A percentile compares a stretch with the other conserved stretches of the same genome.
Evolutionary conservation across 2,797 vertebrate genomes (phyloP).

Genomic region (Myripristis jacobus): DNA sequence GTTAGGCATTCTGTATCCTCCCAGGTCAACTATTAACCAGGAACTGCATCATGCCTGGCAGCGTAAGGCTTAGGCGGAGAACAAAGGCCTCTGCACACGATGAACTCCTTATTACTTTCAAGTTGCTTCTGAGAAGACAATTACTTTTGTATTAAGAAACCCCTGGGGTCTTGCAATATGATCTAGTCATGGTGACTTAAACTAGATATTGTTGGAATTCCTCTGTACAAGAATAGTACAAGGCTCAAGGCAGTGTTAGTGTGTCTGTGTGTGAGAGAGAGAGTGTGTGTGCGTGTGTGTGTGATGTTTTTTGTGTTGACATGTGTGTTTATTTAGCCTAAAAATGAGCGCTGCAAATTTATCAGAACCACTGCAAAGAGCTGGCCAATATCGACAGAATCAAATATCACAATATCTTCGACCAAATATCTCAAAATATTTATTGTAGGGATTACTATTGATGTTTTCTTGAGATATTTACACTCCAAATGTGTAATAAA

Average conservation of each 20-base stretch:
- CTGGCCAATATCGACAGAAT: no score
- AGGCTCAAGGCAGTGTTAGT: constrained; percentile 35
- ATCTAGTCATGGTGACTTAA: constrained; percentile 63
- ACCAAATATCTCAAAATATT: no score
- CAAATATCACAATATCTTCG: no score
- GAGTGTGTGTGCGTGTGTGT: constrained; percentile 8
- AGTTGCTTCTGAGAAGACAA: constrained; percentile 63
- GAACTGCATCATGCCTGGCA: constrained; percentile 31
- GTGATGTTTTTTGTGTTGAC: not conserved
- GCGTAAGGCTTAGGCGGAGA: constrained; percentile 12
- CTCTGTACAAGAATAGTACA: constrained; percentile 43
- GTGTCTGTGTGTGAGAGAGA: constrained; percentile 30
- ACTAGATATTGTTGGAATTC: constrained; percentile 72
- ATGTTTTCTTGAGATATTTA: no score
- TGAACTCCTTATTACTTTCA: constrained; percentile 57
- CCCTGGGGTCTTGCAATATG: constrained; percentile 62
- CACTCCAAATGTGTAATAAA: no score
- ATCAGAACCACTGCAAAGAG: constrained; percentile 1
- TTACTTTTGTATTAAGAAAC: constrained; percentile 74
- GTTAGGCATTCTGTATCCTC: constrained; percentile 44
- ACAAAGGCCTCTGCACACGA: constrained; percentile 48
- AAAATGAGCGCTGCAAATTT: constrained; percentile 36
- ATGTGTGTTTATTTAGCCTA: constrained; percentile 17
- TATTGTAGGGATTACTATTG: no score
- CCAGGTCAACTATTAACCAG: constrained; percentile 73